phyloP scores from a whole-genome alignment of 2,113 vertebrate genomes.

The Sardina pilchardus region DNA sequence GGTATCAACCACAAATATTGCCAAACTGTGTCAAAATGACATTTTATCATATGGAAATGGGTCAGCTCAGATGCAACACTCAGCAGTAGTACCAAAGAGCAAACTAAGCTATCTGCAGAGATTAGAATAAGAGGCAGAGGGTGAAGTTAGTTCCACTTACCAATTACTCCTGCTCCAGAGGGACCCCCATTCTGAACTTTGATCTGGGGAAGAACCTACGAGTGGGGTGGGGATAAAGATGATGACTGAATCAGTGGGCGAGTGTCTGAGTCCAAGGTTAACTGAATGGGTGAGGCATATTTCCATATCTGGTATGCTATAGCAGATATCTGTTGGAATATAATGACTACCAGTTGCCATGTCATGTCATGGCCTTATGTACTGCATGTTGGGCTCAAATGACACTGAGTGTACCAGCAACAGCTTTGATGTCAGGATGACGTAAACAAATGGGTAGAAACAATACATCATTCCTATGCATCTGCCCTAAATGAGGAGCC shows the following conservation, averaged over 20 bases:
- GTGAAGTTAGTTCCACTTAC: slow-evolving; percentile 62
- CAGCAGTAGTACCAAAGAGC: neutral
- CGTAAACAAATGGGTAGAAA: neutral
- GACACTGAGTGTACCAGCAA: too few relatives aligned
- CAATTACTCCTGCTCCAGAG: slow-evolving; percentile 86
- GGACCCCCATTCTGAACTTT: slow-evolving; percentile 79
- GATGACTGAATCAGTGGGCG: neutral
- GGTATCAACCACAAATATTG: neutral
- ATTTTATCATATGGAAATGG: neutral
- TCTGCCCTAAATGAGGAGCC: too few relatives aligned
- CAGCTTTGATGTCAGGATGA: too few relatives aligned
- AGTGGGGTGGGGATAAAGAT: slow-evolving; percentile 25
- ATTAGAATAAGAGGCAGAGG: neutral
- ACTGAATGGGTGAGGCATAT: neutral
- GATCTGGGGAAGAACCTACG: slow-evolving; percentile 89
- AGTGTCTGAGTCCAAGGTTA: neutral
- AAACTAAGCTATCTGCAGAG: neutral
- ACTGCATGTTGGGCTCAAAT: neutral
- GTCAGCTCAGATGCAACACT: neutral
- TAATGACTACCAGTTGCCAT: neutral
- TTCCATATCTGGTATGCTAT: neutral
- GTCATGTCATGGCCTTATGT: neutral
- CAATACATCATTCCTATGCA: too few relatives aligned
- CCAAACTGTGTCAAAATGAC: neutral
- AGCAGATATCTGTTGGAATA: neutral